Evolutionary conservation across 2,113 vertebrate species (phyloP), one percentile per base, ranked within the genome.

Genomic region (Marmota monax): DNA sequence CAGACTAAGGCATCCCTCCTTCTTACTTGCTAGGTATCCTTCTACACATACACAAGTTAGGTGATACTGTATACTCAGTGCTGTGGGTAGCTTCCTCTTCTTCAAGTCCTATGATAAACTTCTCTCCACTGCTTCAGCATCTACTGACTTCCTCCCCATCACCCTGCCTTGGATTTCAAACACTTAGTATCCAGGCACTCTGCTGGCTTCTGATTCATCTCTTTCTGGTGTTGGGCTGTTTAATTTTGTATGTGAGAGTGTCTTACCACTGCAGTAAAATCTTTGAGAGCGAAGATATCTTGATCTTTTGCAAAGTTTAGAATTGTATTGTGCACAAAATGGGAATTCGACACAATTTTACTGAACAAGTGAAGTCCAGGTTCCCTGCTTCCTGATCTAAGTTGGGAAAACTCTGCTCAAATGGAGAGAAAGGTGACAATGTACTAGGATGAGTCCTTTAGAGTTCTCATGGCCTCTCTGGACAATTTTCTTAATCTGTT

Each of bases 231-330:
- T 2, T 45, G 48, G 22, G 7, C 67, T 61, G 42, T 72, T 96
- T 87, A 56, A 88, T 32, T 73, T 80, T 74, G 76, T 96, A 39
- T 53, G 10, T 65, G 18, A 61, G 65, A 48, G 29, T 78, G 39
- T 61, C 77, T 95, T 88, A 65, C 88, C 42, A 29, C 39, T 48
- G 20, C 53, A 42, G 88, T 63, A 90, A 88, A 85, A 70, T 90
- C 88, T 78, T 73, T 80, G 73, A 94, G 58, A 29, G n/a, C 20
- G 45, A 70, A 61, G 0, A 56, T 61, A 58, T 78, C 73, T 80
- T 72, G 65, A 37, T 80, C 61, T 72, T 93, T 34, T 56, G 34
- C 17, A 32, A 32, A 25, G 7, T 95, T 87, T 86, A 88, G 63
- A 84, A 83, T 70, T 67, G 18, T 53, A 23, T 69, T 69, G 18